Evolutionary conservation across 2,888 invertebrate genomes (phyloP), one percentile per base, ranked within the genome.

Genomic region (Cistogaster globosa): DNA sequence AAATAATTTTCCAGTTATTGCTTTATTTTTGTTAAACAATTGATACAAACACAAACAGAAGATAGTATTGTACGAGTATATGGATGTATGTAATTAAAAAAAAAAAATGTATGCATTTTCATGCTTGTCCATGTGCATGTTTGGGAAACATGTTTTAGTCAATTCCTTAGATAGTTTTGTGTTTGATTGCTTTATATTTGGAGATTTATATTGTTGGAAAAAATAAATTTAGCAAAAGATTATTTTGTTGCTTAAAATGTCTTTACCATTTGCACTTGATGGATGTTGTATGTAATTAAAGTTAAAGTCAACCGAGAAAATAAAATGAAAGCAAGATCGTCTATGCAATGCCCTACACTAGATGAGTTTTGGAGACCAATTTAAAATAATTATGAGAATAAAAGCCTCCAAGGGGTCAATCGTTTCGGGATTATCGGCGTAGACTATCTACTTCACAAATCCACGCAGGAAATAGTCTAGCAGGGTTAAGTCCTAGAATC

Each of bases 211-310:
- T 62, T 80, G 51, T 65, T 75, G 45, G 51, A 32, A 22, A 22
- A 51, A 22, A 18, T 9, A 16, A 69, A 57, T 62, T 67, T 80
- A 67, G 53, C 71, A 62, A 71, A 75, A 76, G 60, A 80, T 76
- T 75, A 71, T 84, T 76, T 71, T 79, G 79, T 80, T 84, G 69
- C 60, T 80, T 48, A 80, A 76, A 2, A 71, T 84, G 84, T 84
- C 84, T 84, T 62, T 71, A 76, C 72, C 84, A 84, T 71, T 80
- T 84, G 84, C 36, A 67, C n/a, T 72, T 84, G 80, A 84, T 84
- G 62, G 84, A 84, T 84, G 79, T 67, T 84, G 42, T 67, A 53
- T 71, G 55, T 71, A 80, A 76, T 84, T 84, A 84, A 69, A 80
- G 60, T 55, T 60, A 22, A 42, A 11, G 42, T 12, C 12, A 42